A percentile compares a stretch with the other conserved stretches of the same genome.
Evolutionary conservation across 2,888 invertebrate genomes (phyloP).

Genomic region (Drosophila falleni): DNA sequence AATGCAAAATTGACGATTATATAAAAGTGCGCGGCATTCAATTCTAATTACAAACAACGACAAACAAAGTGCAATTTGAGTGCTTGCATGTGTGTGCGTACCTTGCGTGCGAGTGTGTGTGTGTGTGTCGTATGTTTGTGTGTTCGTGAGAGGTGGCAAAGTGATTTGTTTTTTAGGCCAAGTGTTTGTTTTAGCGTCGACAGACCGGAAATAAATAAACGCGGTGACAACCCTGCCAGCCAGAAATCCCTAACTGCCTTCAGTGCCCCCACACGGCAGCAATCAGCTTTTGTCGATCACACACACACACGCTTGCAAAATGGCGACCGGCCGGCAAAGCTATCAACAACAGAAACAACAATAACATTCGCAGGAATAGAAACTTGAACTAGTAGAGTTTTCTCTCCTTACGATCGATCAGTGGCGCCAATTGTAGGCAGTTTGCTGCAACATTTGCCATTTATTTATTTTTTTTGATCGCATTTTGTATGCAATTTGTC

Average conservation of each 20-base stretch:
- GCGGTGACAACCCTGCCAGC: constrained; percentile 33
- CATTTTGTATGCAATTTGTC: constrained; percentile 28
- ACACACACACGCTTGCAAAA: constrained; percentile 43
- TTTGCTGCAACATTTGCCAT: constrained; percentile 16
- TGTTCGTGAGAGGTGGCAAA: constrained; percentile 41
- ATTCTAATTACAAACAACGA: constrained; percentile 74
- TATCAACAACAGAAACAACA: constrained; percentile 17
- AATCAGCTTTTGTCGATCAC: constrained; percentile 54
- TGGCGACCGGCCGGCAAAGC: constrained; percentile 54
- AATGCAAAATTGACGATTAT: constrained; percentile 74
- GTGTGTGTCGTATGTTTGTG: constrained; percentile 6
- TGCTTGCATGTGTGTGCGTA: constrained; percentile 31
- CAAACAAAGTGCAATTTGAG: constrained; percentile 59
- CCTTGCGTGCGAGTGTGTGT: constrained; percentile 1
- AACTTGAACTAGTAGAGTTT: neutral
- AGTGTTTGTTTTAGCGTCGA: constrained; percentile 53
- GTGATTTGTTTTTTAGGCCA: constrained; percentile 61
- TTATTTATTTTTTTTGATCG: constrained; percentile 34
- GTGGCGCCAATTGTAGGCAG: constrained; percentile 55
- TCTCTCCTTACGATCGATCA: constrained; percentile 21
- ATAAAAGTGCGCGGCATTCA: constrained; percentile 76
- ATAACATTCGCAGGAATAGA: constrained; percentile 15
- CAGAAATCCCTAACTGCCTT: constrained; percentile 4
- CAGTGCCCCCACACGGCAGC: neutral
- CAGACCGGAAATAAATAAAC: constrained; percentile 53